Evolutionary conservation across 2,113 vertebrate genomes (phyloP), one percentile per base, ranked within the genome.

Genomic region (Stegostoma tigrinum): DNA sequence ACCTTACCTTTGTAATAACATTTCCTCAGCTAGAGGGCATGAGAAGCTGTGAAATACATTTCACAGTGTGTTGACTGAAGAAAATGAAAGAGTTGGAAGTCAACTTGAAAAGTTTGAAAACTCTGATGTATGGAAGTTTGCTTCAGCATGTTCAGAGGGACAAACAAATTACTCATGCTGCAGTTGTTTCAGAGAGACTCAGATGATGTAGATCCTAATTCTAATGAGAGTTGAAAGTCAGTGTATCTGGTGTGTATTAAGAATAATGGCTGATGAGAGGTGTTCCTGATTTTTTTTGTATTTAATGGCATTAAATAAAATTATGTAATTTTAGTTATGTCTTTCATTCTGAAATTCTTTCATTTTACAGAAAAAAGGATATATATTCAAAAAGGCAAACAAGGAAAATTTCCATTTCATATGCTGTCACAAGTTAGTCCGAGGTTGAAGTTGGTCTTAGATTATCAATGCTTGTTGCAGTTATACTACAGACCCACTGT

Each of bases 341-440:
- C 64, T 93, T 93, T 93, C 89, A 93, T 19, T 93, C 61, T 66
- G 61, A 19, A 64, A 61, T 90, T 90, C 12, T 14, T 90, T 90
- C 8, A 27, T 55, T 34, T 52, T 27, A 34, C 12, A 90, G 52
- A 61, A 55, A 90, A 34, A 38, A 6, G 78, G 19, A 3, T 83
- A 83, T 45, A 30, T 61, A 52, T 6, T 90, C 27, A n/a, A 52
- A 48, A 90, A 34, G 87, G 30, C 87, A 90, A 90, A 30, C 12
- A 61, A 93, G 66, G 61, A 21, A 23, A 45, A 17, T 64, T 27
- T 34, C 61, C n/a, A 30, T 21, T 38, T 38, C 4, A 34, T 42
- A 27, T 61, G 48, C 30, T 89, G 23, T 61, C 48, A 90, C 48
- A 61, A 61, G 55, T 61, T 61, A 61, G 55, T 61, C 55, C 55